A percentile compares a stretch with the other conserved stretches of the same genome.
These are phyloP conservation scores for Caerostris darwini DNA, from an alignment of 1,140 invertebrate species.

Conservation along the genomic window DNA sequence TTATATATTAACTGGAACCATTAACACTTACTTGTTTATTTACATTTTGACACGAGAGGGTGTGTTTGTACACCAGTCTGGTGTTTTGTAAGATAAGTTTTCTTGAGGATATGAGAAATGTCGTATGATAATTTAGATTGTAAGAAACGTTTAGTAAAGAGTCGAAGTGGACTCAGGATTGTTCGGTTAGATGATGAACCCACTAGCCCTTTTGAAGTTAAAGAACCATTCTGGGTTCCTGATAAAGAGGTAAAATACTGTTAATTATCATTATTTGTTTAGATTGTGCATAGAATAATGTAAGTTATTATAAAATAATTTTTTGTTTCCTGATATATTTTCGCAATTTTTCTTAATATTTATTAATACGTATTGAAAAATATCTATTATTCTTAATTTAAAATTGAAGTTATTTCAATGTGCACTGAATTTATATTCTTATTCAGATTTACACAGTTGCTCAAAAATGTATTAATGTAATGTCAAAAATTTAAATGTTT, in stretches of 20 bases:
- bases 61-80: neutral
- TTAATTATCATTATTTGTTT: neutral
- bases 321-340: neutral
- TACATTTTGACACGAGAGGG: conserved; percentile 20
- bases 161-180: conserved; percentile 82
- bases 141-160: conserved; percentile 81
- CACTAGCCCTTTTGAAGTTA: conserved; percentile 81
- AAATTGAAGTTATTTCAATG: no score
- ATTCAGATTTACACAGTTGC: no score
- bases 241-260: conserved; percentile 80
- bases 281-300: neutral
- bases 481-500: no score
- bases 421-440: no score
- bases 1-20: neutral
- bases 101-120: neutral
- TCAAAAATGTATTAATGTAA: no score
- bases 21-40: conserved; percentile 11
- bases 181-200: conserved; percentile 80
- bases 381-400: no score
- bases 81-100: neutral
- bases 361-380: no score
- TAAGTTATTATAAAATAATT: neutral
- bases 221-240: conserved; percentile 81
- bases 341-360: no score
- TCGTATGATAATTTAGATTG: conserved; percentile 79